Evolutionary conservation across 1,140 invertebrate species (phyloP).

Genomic region (Conus betulinus): DNA sequence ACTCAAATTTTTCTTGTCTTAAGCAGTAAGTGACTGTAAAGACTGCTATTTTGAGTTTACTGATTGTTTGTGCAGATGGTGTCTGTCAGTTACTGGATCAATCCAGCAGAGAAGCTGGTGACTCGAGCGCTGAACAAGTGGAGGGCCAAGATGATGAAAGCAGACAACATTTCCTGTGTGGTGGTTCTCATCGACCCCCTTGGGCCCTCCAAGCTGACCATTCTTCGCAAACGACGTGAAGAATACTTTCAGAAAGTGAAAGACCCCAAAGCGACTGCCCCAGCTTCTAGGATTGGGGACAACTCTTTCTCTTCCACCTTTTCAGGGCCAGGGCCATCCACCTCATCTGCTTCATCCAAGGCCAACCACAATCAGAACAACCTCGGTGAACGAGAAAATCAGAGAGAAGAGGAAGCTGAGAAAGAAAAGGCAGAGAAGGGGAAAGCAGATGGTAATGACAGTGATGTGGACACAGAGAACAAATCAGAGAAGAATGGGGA

Average conservation of each 20-base stretch:
- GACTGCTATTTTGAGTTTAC: too few relatives aligned
- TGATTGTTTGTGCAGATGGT: slow-evolving; percentile 53
- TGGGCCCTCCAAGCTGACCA: slow-evolving; percentile 76
- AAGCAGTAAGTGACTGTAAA: too few relatives aligned
- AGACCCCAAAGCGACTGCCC: not conserved
- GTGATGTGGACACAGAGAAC: not conserved
- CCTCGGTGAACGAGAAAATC: not conserved
- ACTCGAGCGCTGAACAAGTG: slow-evolving; percentile 86
- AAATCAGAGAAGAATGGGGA: not conserved
- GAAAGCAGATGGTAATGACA: not conserved
- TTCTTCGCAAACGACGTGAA: slow-evolving; percentile 64
- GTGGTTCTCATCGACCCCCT: slow-evolving; percentile 95
- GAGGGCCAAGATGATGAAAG: slow-evolving; percentile 86
- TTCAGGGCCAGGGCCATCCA: not conserved
- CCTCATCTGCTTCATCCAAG: not conserved
- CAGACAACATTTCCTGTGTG: slow-evolving; percentile 96
- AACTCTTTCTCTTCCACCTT: too few relatives aligned
- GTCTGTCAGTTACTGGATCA: slow-evolving; percentile 76
- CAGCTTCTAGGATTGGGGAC: not conserved
- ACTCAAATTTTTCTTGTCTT: too few relatives aligned
- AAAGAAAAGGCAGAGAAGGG: not conserved
- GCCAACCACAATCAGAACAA: slow-evolving; percentile 24
- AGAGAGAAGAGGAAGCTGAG: not conserved
- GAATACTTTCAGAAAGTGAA: slow-evolving; percentile 24
- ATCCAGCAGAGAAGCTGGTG: slow-evolving; percentile 93